Base-by-base conservation (phyloP, 1,140 invertebrate species). In the Habropoda laboriosa region DNA sequence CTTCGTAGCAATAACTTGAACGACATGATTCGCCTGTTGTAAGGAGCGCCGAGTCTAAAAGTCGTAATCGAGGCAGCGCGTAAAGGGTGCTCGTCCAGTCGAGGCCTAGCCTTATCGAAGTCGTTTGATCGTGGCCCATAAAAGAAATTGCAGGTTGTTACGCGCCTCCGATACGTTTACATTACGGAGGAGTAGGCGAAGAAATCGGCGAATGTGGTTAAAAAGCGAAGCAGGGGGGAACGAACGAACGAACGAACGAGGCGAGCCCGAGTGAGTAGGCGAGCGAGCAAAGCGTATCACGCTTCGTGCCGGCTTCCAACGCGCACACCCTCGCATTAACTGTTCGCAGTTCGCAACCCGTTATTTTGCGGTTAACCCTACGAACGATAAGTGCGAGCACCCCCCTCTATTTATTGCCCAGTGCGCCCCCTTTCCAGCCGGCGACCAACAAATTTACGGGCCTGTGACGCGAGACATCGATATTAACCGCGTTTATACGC, bases 361-460 rank as follows among this genome's bases (percentile, higher is more conserved):
- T 90, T 90, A 87, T 90, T 90, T 90, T 58, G 85, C 85, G 89
- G 88, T 90, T 90, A 90, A 79, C 82, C 85, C 83, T 82, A 32
- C 55, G 42, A 67, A 55, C 64, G 88, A 89, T 89, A 89, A 83
- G 67, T 77, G 51, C 79, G 70, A 49, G 38, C 60, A 40, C 38
- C 30, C 35, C 16, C 21, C 21, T 40, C 68, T 64, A 40, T 77
- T 68, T 68, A 60, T 60, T 35, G 27, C 55, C 1, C 3, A 10
- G 24, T 6, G 12, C 49, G 70, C 45, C 60, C 61, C 72, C 35
- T 77, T 79, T 73, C 42, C 57, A n/a, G 53, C 57, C 42, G 35
- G 60, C 45, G 0, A 24, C 27, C 53, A 60, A 82, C 77, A 89
- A 86, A 89, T 90, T 86, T 90, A 89, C 83, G 82, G 85, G 75